These are phyloP conservation scores for Collichthys lucidus DNA, from an alignment of 2,113 vertebrate species.

Conservation along the genomic window DNA sequence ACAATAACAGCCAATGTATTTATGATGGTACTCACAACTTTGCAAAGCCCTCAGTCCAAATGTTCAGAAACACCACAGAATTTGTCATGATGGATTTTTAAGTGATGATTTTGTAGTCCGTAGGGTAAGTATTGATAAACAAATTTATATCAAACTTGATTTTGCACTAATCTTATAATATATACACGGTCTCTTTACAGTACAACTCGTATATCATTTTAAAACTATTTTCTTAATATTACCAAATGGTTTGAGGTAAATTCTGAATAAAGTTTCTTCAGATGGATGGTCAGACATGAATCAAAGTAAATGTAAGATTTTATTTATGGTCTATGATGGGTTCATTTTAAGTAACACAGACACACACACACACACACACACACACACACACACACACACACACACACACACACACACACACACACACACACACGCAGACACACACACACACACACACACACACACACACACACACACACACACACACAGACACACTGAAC, in stretches of 20 bases:
- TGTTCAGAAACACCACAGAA: neutral
- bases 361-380: no score
- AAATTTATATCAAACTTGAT: neutral
- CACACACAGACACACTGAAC: no score
- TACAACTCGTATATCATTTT: neutral
- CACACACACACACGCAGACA: no score
- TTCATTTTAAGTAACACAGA: neutral
- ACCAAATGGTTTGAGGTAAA: no score
- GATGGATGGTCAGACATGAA: neutral
- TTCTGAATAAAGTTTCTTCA: neutral
- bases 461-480: no score
- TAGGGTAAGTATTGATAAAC: neutral
- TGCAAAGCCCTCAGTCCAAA: neutral
- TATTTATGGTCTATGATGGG: neutral
- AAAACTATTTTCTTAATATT: no score
- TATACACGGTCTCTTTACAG: neutral
- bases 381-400: no score
- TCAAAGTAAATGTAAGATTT: neutral
- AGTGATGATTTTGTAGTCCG: neutral
- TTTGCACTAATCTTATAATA: neutral
- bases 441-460: no score
- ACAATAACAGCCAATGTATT: neutral
- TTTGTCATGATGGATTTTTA: neutral
- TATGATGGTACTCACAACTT: neutral
- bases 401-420: no score